A percentile compares a stretch with the other conserved stretches of the same genome.
These are phyloP conservation scores for Apeira syringaria DNA, from an alignment of 2,888 invertebrate genomes.

Conservation along the genomic window DNA sequence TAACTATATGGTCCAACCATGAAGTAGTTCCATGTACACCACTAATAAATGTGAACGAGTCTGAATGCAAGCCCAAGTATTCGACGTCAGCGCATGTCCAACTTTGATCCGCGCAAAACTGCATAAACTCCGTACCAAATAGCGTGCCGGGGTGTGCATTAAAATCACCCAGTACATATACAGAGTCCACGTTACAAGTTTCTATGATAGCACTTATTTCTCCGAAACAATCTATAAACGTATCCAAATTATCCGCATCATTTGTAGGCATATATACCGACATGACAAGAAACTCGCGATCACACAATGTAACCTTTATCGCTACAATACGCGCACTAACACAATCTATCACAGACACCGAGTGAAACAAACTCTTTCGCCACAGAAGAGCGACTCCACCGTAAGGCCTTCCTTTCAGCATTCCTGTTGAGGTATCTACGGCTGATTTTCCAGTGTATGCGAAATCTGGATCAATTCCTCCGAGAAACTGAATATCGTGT, in stretches of 20 bases:
- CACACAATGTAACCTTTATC: neutral
- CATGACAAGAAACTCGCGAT: neutral
- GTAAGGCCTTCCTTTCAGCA: slow-evolving; percentile 1
- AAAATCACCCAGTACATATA: too few relatives aligned
- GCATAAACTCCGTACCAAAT: too few relatives aligned
- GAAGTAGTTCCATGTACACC: neutral
- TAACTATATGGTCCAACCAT: too few relatives aligned
- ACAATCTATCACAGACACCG: neutral
- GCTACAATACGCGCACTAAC: neutral
- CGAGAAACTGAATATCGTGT: neutral
- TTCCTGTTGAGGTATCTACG: neutral
- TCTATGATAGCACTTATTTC: too few relatives aligned
- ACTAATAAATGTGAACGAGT: too few relatives aligned
- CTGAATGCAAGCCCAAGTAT: too few relatives aligned
- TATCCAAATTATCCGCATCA: neutral
- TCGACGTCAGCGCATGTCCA: too few relatives aligned
- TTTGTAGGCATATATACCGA: slow-evolving; percentile 3
- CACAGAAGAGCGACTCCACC: slow-evolving; percentile 1
- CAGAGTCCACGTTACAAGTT: too few relatives aligned
- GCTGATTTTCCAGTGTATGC: neutral
- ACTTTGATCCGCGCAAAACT: too few relatives aligned
- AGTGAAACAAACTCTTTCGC: neutral
- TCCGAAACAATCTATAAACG: neutral
- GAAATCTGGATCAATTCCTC: neutral
- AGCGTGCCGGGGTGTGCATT: too few relatives aligned